Base-by-base conservation (phyloP, 2,797 vertebrate species). In the Eulemur coronatus region DNA sequence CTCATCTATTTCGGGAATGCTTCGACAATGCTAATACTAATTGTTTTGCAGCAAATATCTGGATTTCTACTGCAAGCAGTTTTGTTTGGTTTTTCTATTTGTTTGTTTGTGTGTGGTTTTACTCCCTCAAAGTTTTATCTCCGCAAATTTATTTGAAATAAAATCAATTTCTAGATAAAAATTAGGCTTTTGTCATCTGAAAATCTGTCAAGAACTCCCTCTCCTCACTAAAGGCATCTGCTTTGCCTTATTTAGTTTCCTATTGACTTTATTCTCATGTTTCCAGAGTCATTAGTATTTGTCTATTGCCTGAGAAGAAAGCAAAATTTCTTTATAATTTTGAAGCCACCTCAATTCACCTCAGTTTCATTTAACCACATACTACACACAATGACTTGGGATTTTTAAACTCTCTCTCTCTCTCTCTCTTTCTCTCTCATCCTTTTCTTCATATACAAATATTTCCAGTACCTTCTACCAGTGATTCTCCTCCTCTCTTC, bases 1-100 rank as follows among this genome's bases (percentile, higher is more conserved):
- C 90, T 96, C 91, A 65, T 98, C 96, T 98, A 98, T 98, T 98
- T 98, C 80, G 79, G 95, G 97, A 98, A 96, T 76, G 89, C 91
- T 98, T 98, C 82, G 84, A 95, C 88, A 97, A 93, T 55, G 73
- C 81, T 97, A 92, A 98, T 97, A 78, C 94, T 97, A 97, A 95
- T 95, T 97, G 84, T 96, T 98, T 98, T 98, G 87, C 92, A 98
- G 94, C 92, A 97, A 97, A 97, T 98, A 98, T 86, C 97, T 96
- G 94, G 85, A 89, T 89, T 52, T 48, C 86, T 84, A 75, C 65
- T 84, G 13, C 94, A 79, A 57, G 86, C n/a, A 10, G 26, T 81
- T 96, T 96, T 67, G 50, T 73, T 92, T 95, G 55, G 33, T 55
- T 88, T 92, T 85, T 75, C 79, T 90, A 11, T 59, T 88, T 95